Base-by-base conservation (phyloP, 37 sponge, comb jelly and placozoan genomes). In the Spongia lamella region DNA sequence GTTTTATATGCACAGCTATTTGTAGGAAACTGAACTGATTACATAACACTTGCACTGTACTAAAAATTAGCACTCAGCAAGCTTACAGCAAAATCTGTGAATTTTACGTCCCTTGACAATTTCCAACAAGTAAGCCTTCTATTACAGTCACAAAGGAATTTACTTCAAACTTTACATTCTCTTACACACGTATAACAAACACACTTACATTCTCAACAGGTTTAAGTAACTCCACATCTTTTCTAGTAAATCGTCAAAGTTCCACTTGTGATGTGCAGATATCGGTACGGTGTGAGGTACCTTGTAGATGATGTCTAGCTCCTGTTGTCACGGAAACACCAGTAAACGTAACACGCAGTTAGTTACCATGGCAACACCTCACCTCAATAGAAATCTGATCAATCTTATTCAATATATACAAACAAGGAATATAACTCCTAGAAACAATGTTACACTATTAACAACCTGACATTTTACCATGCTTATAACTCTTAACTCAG, bases 221-320 rank as follows among this genome's bases (percentile, higher is more conserved):
- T 82, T 80, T 38, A 98, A 81, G 54, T 98, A 98, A 7, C 70
- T 49, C 99, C 99, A 98, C 96, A 93, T 95, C 69, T 88, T 95
- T 71, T 98, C 99, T 6, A 98, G 75, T 3, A 98, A 72, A 70
- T 98, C 99, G 47, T 98, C 99, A 81, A 98, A 98, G 65, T 98
- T 98, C 99, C 99, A 98, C 66, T 95, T 98, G 84, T 98, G 99
- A 58, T 98, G 99, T 13, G 99, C 99, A 14, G 99, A 98, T 32
- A 98, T 93, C 1, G 99, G 96, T 3, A 98, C 99, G 1, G 88
- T 79, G 55, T 98, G 99, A n/a, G 99, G 99, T 14, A 98, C 85
- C 34, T 73, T 87, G 86, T 95, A 95, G 52, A 98, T 95, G 38
- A 98, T 93, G 63, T 98, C 99, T 81, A 98, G 56, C 58, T 98